phyloP scores from a whole-genome alignment of 2,888 invertebrate species.

The Agonopterix alstromeriana region DNA sequence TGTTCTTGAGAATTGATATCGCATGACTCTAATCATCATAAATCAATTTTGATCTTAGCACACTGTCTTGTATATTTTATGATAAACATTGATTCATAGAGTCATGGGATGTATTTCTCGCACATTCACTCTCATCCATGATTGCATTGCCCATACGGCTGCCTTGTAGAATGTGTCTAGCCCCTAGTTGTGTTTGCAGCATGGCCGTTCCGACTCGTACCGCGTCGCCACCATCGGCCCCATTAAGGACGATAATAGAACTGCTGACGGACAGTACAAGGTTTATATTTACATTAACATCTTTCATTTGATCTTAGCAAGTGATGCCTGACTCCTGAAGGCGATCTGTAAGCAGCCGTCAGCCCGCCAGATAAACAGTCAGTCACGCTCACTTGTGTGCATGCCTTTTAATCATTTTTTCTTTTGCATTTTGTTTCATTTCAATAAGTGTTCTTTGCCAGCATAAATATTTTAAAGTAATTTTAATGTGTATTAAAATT shows the following conservation, averaged over 20 bases:
- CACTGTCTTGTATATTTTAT: not conserved
- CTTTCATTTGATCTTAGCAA: conserved; percentile 21
- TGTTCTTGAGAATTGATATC: conserved; percentile 29
- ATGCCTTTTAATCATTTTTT: conserved; percentile 17
- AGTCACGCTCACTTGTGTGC: not conserved
- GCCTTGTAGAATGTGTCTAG: conserved; percentile 74
- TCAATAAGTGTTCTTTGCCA: too few species aligned
- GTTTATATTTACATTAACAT: conserved; percentile 77
- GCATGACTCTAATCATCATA: conserved; percentile 23
- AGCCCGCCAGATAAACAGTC: too few species aligned
- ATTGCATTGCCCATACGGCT: conserved; percentile 67
- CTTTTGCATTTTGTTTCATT: conserved; percentile 18
- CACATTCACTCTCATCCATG: conserved; percentile 39
- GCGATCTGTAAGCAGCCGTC: too few species aligned
- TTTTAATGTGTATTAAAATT: too few species aligned
- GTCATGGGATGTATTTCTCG: conserved; percentile 31
- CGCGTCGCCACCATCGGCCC: conserved; percentile 96
- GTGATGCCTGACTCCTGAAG: conserved; percentile 18
- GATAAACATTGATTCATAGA: conserved; percentile 8
- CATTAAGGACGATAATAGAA: conserved; percentile 96
- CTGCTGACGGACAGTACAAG: conserved; percentile 95
- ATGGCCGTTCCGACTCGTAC: conserved; percentile 97
- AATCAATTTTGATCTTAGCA: not conserved
- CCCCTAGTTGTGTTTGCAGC: conserved; percentile 83
- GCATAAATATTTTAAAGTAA: too few species aligned